Conservation (phyloP, 2,113 vertebrate genomes). For the Prochilodus magdalenae region DNA sequence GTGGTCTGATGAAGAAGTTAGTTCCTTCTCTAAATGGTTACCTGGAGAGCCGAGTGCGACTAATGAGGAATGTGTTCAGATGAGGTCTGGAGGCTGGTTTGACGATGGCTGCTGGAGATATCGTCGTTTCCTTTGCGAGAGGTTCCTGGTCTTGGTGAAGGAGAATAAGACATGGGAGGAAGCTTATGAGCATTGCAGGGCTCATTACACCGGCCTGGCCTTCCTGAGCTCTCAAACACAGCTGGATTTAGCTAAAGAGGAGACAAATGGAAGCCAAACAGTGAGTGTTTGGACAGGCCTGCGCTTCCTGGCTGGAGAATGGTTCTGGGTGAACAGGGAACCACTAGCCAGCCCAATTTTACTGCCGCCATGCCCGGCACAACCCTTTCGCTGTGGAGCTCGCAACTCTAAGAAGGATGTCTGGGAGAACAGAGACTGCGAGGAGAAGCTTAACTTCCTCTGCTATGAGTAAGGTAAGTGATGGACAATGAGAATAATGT, state of each 20-base stretch:
- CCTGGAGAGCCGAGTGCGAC: too few relatives aligned
- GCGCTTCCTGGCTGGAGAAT: slow-evolving; percentile 31
- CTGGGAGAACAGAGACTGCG: slow-evolving; percentile 57
- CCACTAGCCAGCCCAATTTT: neutral
- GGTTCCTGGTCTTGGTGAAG: slow-evolving; percentile 21
- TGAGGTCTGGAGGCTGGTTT: too few relatives aligned
- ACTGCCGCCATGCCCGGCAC: slow-evolving; percentile 46
- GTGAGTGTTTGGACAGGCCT: slow-evolving; percentile 45
- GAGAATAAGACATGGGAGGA: slow-evolving; percentile 48
- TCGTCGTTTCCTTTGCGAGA: slow-evolving; percentile 27
- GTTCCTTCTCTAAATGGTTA: too few relatives aligned
- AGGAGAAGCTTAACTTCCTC: slow-evolving; percentile 58
- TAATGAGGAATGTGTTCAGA: too few relatives aligned
- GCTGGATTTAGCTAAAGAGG: neutral
- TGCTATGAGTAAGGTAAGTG: slow-evolving; percentile 44
- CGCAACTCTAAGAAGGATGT: slow-evolving; percentile 9
- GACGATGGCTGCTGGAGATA: too few relatives aligned
- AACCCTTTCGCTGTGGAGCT: slow-evolving; percentile 52
- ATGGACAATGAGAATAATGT: neutral
- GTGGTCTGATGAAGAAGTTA: slow-evolving; percentile 39
- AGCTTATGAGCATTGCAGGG: slow-evolving; percentile 35
- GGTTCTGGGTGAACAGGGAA: slow-evolving; percentile 35
- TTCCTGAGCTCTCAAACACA: neutral
- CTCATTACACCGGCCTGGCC: slow-evolving; percentile 33
- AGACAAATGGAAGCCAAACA: neutral